A percentile compares a stretch with the other conserved stretches of the same genome.
These are phyloP conservation scores for Loris lydekkerianus DNA, from an alignment of 2,797 vertebrate genomes.

Conservation along the genomic window DNA sequence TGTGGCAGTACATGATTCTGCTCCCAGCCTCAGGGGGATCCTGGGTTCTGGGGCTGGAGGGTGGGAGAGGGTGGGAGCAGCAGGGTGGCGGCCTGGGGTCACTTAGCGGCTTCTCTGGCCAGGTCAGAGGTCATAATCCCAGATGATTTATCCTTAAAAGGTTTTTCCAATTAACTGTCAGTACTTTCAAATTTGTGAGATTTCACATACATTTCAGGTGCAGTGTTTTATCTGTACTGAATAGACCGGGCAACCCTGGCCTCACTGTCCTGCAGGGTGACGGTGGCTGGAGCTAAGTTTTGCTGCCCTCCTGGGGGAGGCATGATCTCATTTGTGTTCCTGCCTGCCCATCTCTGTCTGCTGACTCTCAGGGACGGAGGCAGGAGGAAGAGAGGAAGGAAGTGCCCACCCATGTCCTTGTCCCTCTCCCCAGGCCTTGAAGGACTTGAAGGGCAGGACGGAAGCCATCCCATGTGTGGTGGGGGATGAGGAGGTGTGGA, in stretches of 20 bases:
- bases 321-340: accelerated
- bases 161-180: background rate
- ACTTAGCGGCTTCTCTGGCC: background rate
- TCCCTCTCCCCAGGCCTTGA: constrained; percentile 89
- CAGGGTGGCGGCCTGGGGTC: background rate
- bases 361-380: background rate
- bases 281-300: background rate
- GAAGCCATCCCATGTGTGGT: constrained; percentile 96
- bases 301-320: accelerated
- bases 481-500: constrained; percentile 96
- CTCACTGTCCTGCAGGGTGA: background rate
- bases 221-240: background rate
- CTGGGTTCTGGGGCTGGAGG: background rate
- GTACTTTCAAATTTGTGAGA: background rate
- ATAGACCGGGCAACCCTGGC: too few species aligned
- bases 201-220: background rate
- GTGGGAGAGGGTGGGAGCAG: background rate
- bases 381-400: accelerated
- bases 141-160: background rate
- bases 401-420: accelerated
- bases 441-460: constrained; percentile 90
- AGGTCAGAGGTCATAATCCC: background rate
- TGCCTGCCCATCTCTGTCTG: accelerated
- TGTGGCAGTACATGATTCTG: accelerated
- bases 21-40: background rate